Conservation (phyloP, 2,113 vertebrate species). For the Spermophilus dauricus region DNA sequence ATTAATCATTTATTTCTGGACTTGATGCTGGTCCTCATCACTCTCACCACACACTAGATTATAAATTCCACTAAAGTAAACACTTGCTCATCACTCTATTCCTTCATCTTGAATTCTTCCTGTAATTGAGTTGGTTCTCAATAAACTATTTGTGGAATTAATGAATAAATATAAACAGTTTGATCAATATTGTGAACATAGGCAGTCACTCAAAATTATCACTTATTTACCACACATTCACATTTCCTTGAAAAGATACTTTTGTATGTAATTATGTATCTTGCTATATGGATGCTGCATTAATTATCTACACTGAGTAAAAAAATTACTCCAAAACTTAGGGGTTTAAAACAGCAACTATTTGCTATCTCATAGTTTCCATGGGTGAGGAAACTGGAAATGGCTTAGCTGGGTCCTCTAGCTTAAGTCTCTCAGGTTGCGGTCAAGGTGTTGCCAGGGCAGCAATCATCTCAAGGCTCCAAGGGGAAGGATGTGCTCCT, state of each 20-base stretch:
- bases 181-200: slow-evolving; percentile 5
- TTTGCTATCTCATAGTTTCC: slow-evolving; percentile 32
- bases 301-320: slow-evolving; percentile 8
- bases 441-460: background rate
- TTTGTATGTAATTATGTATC: background rate
- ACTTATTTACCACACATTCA: slow-evolving; percentile 18
- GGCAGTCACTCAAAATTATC: slow-evolving; percentile 1
- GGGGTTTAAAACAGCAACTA: slow-evolving; percentile 5
- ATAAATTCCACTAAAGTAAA: slow-evolving; percentile 24
- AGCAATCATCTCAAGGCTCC: background rate
- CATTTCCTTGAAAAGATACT: slow-evolving; percentile 53
- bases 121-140: slow-evolving; percentile 25
- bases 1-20: slow-evolving; percentile 6
- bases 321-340: background rate
- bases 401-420: background rate
- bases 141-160: slow-evolving; percentile 12
- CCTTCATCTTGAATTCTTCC: slow-evolving; percentile 23
- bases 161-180: slow-evolving; percentile 9
- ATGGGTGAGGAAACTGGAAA: background rate
- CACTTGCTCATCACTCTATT: background rate
- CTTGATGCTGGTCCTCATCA: background rate
- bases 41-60: background rate
- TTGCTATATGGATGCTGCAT: background rate
- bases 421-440: background rate
- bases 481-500: background rate